phyloP scores from a whole-genome alignment of 2,888 invertebrate genomes.

The Eupithecia inturbata region DNA sequence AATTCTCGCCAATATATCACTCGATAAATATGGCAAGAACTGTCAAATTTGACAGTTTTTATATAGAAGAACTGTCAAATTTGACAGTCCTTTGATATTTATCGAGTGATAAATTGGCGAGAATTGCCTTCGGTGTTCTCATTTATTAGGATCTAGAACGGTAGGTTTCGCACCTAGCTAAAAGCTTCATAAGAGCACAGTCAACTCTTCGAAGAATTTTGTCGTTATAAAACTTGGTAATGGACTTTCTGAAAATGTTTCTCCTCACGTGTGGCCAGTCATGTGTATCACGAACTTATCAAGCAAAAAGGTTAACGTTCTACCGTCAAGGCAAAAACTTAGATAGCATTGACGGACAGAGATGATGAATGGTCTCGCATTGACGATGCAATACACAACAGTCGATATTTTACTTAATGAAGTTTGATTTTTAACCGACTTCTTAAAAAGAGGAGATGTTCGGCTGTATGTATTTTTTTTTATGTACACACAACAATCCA shows the following conservation, averaged over 20 bases:
- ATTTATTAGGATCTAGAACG: background rate
- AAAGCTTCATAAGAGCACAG: conserved; percentile 9
- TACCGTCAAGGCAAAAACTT: conserved; percentile 66
- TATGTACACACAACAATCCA: too few relatives aligned
- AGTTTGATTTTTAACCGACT: background rate
- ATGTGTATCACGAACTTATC: conserved; percentile 52
- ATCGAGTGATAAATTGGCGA: too few relatives aligned
- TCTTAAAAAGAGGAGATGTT: too few relatives aligned
- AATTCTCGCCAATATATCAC: too few relatives aligned
- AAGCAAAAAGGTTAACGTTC: conserved; percentile 73
- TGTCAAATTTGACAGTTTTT: too few relatives aligned
- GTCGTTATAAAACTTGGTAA: conserved; percentile 39
- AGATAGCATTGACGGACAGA: conserved; percentile 72
- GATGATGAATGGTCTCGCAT: conserved; percentile 67
- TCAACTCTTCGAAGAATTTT: conserved; percentile 21
- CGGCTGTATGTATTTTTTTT: too few relatives aligned
- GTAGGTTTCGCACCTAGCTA: background rate
- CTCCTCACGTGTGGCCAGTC: conserved; percentile 52
- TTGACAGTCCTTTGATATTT: too few relatives aligned
- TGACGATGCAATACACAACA: conserved; percentile 59
- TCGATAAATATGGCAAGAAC: too few relatives aligned
- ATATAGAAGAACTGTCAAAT: too few relatives aligned
- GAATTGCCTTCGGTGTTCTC: too few relatives aligned
- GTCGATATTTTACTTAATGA: conserved; percentile 24
- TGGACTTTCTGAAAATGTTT: conserved; percentile 42